Percentiles rank a stretch among this genome's conserved stretches.
Conservation (phyloP, 2,113 vertebrate genomes). For the Hippolais icterina region DNA sequence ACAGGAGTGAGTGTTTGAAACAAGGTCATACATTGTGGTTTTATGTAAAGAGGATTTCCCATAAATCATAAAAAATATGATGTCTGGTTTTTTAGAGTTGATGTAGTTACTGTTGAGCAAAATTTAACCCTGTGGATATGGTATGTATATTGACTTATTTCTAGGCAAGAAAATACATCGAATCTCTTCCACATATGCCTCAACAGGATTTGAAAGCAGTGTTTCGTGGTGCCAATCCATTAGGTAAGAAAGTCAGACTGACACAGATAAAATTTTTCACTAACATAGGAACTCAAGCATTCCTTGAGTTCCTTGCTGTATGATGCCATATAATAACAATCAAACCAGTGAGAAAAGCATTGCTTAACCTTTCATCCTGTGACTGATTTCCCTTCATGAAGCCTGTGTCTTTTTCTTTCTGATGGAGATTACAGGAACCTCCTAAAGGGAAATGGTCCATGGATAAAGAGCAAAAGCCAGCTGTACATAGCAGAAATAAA, state of each 20-base stretch:
- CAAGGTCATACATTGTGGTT: neutral
- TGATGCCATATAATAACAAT: neutral
- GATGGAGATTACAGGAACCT: neutral
- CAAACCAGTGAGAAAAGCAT: neutral
- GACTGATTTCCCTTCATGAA: neutral
- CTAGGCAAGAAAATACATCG: constrained; percentile 96
- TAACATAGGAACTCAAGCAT: neutral
- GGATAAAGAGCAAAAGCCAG: neutral
- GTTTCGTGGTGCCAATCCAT: constrained; percentile 91
- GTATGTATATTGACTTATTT: constrained; percentile 4
- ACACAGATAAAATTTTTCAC: neutral
- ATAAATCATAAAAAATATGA: neutral
- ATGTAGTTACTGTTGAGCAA: neutral
- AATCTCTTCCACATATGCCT: constrained; percentile 96
- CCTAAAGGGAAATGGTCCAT: neutral
- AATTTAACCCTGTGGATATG: neutral
- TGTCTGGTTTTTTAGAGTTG: neutral
- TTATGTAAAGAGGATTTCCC: neutral
- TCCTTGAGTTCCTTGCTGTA: neutral
- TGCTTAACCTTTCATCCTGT: neutral
- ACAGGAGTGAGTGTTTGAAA: neutral
- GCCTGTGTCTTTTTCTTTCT: neutral
- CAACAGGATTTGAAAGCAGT: constrained; percentile 93
- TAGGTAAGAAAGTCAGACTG: constrained; percentile 79
- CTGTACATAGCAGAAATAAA: neutral